Evolutionary conservation across 1,140 invertebrate genomes (phyloP), one percentile per base, ranked within the genome.

Genomic region (Neotoxoptera formosana): DNA sequence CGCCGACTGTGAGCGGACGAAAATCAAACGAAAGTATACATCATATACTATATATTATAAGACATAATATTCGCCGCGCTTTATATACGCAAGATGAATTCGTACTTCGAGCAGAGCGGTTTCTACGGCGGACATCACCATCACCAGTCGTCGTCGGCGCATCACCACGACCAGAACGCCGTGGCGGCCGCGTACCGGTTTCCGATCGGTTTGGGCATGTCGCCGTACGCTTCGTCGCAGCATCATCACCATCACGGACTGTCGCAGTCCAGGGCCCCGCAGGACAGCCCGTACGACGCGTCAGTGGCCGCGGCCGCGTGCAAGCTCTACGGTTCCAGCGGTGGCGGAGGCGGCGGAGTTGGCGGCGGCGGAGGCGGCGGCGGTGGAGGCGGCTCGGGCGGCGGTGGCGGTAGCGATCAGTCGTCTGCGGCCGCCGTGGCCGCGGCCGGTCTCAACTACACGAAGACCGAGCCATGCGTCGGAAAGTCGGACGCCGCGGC

Each of bases 101-200:
- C 98, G 95, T 99, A 98, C 96, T 99, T 98, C 95, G 98, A 98
- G 96, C 98, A 98, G 96, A 97, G 97, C 95, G 98, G 98, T 95
- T 98, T 98, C 96, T 98, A 98, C 96, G 98, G 98, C 93, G 97
- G 97, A 94, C 98, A 98, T 95, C 97, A 97, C 94, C 97, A 98
- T 95, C 97, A 97, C 95, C 96, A 97, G 94, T 96, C 96, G 88
- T 96, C 96, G 84, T 97, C 97, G 94, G 97, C 97, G 94, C 96
- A 96, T 94, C 96, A 96, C 93, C 96, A 97, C 95, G 96, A 96
- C 94, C 94, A 95, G 92, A 96, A 96, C 94, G 96, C 96, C 81
- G 97, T 96, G 81, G 96, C 96, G 83, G 96, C 96, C 87, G 97
- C 97, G 84, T 98, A 98, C 95, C 96, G 98, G 94, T 97, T 96